Base-by-base conservation (phyloP, 30 jellyfish, hydroid and myxozoan genomes). In the Mastigias papua region DNA sequence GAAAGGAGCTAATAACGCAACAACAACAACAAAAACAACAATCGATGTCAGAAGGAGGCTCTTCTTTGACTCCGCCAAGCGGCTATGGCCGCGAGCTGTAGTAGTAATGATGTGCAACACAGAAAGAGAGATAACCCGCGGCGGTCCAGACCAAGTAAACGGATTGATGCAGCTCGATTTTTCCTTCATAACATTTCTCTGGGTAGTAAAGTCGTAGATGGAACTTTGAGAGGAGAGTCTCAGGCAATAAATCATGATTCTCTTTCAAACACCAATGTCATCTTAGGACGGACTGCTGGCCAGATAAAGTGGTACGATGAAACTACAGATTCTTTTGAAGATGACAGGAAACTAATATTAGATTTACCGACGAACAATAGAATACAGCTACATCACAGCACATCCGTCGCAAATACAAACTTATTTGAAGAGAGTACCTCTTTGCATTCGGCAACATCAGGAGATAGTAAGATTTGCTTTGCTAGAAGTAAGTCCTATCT, bases 21-120 rank as follows among this genome's bases (percentile, higher is more conserved):
- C 13, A 2, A 54, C 27, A 54, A 21, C 67, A 54, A 54, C 67
- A 54, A 54, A 19, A 54, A 0, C 67, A 19, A 6, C 9, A 54
- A 11, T 54, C 3, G 23, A 19, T 6, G 5, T 19, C 5, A 11
- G 23, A 69, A 69, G 80, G 85, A 26, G 68, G 85, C 48, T 73
- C 70, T n/a, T 33, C n/a, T n/a, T n/a, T 48, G 27, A 25, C 21
- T 42, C 76, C 34, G 46, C 49, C 33, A 5, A 22, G 75, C 83
- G 93, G 93, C 93, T 33, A 76, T 49, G 82, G 90, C 90, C 76
- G 92, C 92, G 20, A 73, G 83, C 26, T 72, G 84, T 51, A 48
- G 81, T 51, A 48, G 81, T 73, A 83, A 76, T 16, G 94, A 72
- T 9, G 81, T 8, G 20, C 31, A 31, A 6, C 28, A 51, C 17